phyloP scores from a whole-genome alignment of 2,797 vertebrate genomes.

The Gallirallus australis region DNA sequence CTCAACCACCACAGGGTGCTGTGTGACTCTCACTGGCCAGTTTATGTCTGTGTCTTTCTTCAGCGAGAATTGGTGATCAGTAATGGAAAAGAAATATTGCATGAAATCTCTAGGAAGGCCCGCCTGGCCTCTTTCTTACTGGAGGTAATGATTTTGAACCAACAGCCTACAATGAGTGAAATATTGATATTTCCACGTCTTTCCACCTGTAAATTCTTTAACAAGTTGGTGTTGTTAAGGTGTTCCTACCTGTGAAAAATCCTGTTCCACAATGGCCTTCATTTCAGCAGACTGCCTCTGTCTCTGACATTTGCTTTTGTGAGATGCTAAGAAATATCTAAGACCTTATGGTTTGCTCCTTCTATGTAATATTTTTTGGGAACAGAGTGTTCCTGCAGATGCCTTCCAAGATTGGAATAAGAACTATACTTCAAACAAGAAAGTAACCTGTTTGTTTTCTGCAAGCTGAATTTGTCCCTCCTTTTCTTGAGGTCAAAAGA shows the following conservation, averaged over 20 bases:
- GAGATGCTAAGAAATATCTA: background rate
- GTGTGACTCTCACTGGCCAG: background rate
- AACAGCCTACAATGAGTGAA: fast-evolving
- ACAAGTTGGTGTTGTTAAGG: background rate
- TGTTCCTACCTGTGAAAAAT: background rate
- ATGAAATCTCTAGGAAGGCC: background rate
- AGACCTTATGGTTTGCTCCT: background rate
- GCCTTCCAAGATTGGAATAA: background rate
- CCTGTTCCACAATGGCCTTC: background rate
- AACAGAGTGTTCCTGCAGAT: background rate
- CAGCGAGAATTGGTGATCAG: background rate
- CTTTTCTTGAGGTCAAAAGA: background rate
- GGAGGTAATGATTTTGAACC: background rate
- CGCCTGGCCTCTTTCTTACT: background rate
- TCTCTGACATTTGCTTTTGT: background rate
- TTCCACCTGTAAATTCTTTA: background rate
- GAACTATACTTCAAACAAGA: background rate
- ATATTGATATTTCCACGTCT: background rate
- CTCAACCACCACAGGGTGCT: background rate
- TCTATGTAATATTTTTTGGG: background rate
- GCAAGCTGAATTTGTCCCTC: background rate
- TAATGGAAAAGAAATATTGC: background rate
- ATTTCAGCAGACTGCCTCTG: background rate
- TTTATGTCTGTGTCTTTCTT: background rate
- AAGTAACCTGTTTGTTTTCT: background rate